A percentile compares a stretch with the other conserved stretches of the same genome.
Conservation (phyloP, 2,888 invertebrate species). For the Thumatha senex region DNA sequence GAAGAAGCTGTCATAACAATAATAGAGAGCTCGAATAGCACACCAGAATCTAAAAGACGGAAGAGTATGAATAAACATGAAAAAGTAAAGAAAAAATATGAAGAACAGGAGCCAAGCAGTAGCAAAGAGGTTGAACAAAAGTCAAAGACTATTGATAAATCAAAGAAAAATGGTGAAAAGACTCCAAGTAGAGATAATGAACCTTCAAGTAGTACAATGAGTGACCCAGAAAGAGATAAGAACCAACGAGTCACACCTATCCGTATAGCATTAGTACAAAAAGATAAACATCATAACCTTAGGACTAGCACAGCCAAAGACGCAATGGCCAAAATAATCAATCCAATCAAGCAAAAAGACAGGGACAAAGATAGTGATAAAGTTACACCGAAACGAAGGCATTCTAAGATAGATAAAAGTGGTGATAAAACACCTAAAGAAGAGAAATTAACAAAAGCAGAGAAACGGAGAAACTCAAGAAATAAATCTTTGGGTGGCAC, state of each 20-base stretch:
- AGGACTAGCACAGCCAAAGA: conserved; percentile 36
- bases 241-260: conserved; percentile 46
- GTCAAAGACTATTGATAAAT: conserved; percentile 16
- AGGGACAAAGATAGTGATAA: conserved; percentile 25
- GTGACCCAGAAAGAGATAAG: conserved; percentile 32
- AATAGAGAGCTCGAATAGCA: conserved; percentile 41
- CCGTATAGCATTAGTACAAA: conserved; percentile 47
- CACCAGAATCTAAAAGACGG: conserved; percentile 46
- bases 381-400: conserved; percentile 26
- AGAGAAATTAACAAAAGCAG: conserved; percentile 35
- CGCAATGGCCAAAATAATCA: conserved; percentile 29
- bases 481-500: conserved; percentile 45
- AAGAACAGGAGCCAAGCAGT: conserved; percentile 23
- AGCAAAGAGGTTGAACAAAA: conserved; percentile 27
- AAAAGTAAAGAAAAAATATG: conserved; percentile 25
- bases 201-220: conserved; percentile 28
- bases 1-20: conserved; percentile 61
- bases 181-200: conserved; percentile 33
- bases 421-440: conserved; percentile 38
- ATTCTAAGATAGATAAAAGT: conserved; percentile 24
- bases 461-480: conserved; percentile 53
- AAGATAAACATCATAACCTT: conserved; percentile 37
- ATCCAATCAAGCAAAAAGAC: conserved; percentile 24
- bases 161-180: conserved; percentile 13
- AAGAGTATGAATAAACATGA: conserved; percentile 21